Evolutionary conservation across 2,888 invertebrate species (phyloP).

Genomic region (Gortyna flavago): DNA sequence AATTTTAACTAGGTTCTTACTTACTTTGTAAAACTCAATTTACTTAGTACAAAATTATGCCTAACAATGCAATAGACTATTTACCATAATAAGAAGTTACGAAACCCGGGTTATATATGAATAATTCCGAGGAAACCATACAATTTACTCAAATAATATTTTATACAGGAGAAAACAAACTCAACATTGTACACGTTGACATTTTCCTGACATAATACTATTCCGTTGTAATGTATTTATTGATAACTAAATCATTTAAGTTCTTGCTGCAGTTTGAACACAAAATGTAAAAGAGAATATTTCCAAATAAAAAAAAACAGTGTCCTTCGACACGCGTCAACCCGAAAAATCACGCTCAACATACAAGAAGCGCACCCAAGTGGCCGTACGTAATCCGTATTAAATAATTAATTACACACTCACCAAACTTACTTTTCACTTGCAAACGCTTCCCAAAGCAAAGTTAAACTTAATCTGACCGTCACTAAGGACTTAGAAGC

Average conservation of each 20-base stretch:
- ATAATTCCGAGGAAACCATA: background rate
- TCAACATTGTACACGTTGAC: background rate
- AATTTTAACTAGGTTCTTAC: background rate
- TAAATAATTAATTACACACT: conserved; percentile 50
- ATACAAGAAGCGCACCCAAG: conserved; percentile 22
- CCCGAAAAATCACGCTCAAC: conserved; percentile 29
- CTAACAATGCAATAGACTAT: too few relatives aligned
- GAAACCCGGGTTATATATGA: background rate
- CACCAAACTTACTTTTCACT: conserved; percentile 52
- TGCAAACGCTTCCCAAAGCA: conserved; percentile 52
- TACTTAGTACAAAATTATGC: background rate
- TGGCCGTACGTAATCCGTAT: conserved; percentile 29
- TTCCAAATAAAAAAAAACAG: background rate
- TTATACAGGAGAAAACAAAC: background rate
- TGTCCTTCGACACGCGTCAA: background rate
- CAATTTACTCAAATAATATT: background rate
- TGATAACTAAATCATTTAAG: background rate
- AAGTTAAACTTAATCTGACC: conserved; percentile 65
- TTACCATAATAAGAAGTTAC: background rate
- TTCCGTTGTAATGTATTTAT: background rate
- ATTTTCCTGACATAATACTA: background rate
- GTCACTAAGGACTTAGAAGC: conserved; percentile 64
- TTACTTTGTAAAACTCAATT: background rate
- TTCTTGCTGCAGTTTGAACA: background rate
- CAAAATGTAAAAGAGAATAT: background rate